Evolutionary conservation across 2,113 vertebrate species (phyloP).

Genomic region (Oenanthe melanoleuca): DNA sequence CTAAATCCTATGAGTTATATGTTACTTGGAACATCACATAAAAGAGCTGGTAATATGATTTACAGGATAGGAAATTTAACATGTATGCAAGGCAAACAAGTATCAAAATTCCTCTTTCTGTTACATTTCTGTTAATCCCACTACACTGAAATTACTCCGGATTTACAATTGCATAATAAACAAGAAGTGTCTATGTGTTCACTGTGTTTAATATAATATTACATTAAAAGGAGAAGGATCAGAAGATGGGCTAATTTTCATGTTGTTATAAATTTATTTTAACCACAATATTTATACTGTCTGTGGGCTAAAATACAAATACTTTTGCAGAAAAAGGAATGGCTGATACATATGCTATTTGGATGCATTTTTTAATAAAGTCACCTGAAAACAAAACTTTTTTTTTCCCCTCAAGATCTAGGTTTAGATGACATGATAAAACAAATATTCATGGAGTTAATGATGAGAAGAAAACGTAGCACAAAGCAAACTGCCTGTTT

Average conservation of each 20-base stretch:
- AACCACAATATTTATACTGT: background rate
- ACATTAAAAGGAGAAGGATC: background rate
- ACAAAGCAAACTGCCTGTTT: slow-evolving; percentile 49
- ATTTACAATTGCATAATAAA: background rate
- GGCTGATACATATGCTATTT: background rate
- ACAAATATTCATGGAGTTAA: slow-evolving; percentile 51
- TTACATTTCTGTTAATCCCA: slow-evolving; percentile 13
- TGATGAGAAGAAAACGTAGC: slow-evolving; percentile 28
- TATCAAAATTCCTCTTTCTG: slow-evolving; percentile 31
- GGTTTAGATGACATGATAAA: background rate
- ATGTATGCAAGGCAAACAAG: slow-evolving; percentile 31
- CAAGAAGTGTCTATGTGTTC: background rate
- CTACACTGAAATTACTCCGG: background rate
- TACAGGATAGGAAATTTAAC: slow-evolving; percentile 49
- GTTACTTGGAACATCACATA: slow-evolving; percentile 51
- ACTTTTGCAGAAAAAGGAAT: background rate
- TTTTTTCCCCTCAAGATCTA: background rate
- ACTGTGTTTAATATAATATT: background rate
- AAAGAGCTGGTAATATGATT: slow-evolving; percentile 59
- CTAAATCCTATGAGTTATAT: slow-evolving; percentile 50
- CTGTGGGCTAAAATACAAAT: background rate
- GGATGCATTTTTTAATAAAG: background rate
- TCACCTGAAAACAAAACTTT: background rate
- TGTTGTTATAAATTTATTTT: background rate
- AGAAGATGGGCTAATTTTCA: background rate